Base-by-base conservation (phyloP, 2,888 invertebrate species). In the Rhyacophila evoluta region DNA sequence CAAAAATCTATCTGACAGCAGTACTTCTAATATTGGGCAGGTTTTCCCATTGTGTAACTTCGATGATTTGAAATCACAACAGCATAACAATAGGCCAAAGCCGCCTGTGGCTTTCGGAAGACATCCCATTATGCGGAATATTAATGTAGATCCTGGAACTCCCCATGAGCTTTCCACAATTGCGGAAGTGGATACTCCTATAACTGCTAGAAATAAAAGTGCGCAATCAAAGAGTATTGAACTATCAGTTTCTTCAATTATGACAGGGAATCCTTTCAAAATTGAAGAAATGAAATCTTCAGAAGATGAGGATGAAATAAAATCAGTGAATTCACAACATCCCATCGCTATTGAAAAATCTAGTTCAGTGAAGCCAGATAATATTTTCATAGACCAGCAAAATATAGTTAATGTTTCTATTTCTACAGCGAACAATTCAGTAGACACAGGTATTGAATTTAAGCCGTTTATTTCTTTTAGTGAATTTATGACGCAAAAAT, bases 101-200 rank as follows among this genome's bases (percentile, higher is more conserved):
- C 80, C 80, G 33, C 80, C 80, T 2, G 72, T 67, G 1, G 80
- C 78, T 39, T 39, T 79, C 28, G 74, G 12, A n/a, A 79, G 79
- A 67, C 41, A 78, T 19, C 76, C 76, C 1, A 79, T 79, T n/a
- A 79, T 75, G 79, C 33, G 55, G 10, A 73, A 76, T 74, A 68
- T 12, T 27, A 72, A 80, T 39, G 29, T 78, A 19, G 72, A 77
- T 69, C n/a, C 36, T 0, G 72, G 70, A 8, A 74, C 86, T 73
- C 89, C 89, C 0, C 93, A 93, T 83, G 93, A 93, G 85, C 85
- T 93, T 67, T 93, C 93, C 5, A 93, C 93, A 1, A 93, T 93
- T 67, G 86, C 92, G 0, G 93, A 94, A 86, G 91, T 93, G 1
- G 93, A 93, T 82, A 93, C 93, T 0, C 93, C 93, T 0, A 90